phyloP scores from a whole-genome alignment of 92 coral and sea anemone genomes.

The Metridium senile region DNA sequence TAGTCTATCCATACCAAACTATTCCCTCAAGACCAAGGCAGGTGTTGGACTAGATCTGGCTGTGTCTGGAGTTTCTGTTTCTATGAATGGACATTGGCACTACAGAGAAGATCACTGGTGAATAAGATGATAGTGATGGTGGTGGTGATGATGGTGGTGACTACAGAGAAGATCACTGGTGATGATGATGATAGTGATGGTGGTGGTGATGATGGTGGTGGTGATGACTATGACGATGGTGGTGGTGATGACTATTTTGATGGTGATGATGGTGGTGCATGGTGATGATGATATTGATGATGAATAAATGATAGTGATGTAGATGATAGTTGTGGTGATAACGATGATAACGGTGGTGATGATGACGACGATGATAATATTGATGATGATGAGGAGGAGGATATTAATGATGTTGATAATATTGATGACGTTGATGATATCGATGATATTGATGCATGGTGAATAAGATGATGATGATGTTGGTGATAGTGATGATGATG shows the following conservation, averaged over 20 bases:
- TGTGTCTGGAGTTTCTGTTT: conserved; percentile 65
- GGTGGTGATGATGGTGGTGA: not conserved
- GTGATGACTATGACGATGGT: not conserved
- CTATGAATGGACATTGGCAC: conserved; percentile 91
- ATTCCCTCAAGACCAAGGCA: conserved; percentile 76
- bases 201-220: not conserved
- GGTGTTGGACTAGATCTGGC: conserved; percentile 76
- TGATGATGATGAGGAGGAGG: too few species aligned
- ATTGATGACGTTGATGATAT: too few species aligned
- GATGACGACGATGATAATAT: too few species aligned
- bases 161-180: not conserved
- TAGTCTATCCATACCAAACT: conserved; percentile 65
- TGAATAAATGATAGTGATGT: too few species aligned
- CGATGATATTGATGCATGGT: too few species aligned
- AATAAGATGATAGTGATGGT: not conserved
- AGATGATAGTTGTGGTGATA: too few species aligned
- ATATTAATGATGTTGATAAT: too few species aligned
- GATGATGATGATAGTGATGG: not conserved
- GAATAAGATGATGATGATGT: too few species aligned
- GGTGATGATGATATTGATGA: not conserved
- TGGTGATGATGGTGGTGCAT: not conserved
- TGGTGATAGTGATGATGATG: too few species aligned
- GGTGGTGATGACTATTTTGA: not conserved
- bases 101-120: conserved; percentile 87
- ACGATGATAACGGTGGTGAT: too few species aligned